These are phyloP conservation scores for Nephrotoma flavescens DNA, from an alignment of 2,888 invertebrate species.

Conservation along the genomic window DNA sequence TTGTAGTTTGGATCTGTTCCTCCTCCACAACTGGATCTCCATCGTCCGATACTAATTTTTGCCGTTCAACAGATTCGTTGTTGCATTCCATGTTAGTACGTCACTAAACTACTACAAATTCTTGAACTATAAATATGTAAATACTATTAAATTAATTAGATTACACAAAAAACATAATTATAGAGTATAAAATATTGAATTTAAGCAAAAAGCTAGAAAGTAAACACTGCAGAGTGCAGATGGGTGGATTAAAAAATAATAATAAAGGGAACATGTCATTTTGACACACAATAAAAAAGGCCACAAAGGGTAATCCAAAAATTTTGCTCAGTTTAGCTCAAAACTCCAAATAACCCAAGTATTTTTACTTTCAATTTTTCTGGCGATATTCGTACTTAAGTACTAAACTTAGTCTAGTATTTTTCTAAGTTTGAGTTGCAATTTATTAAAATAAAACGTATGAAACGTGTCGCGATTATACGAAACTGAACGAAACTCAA, in stretches of 20 bases:
- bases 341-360: too few relatives aligned
- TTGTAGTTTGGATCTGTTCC: constrained; percentile 20
- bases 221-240: neutral
- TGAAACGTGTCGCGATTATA: too few relatives aligned
- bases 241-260: neutral
- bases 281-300: neutral
- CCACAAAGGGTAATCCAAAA: neutral
- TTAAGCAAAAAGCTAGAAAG: neutral
- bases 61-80: constrained; percentile 32
- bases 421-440: too few relatives aligned
- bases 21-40: constrained; percentile 26
- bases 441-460: too few relatives aligned
- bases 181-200: neutral
- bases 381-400: too few relatives aligned
- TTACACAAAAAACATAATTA: neutral
- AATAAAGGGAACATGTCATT: neutral
- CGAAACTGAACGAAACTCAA: too few relatives aligned
- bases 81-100: constrained; percentile 26
- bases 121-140: neutral
- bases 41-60: constrained; percentile 30
- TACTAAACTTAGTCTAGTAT: too few relatives aligned
- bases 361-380: too few relatives aligned
- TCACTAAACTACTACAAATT: neutral
- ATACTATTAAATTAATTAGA: neutral
- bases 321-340: neutral